These are phyloP conservation scores for Drosophila melanosoma DNA, from an alignment of 2,888 invertebrate species.

Conservation along the genomic window DNA sequence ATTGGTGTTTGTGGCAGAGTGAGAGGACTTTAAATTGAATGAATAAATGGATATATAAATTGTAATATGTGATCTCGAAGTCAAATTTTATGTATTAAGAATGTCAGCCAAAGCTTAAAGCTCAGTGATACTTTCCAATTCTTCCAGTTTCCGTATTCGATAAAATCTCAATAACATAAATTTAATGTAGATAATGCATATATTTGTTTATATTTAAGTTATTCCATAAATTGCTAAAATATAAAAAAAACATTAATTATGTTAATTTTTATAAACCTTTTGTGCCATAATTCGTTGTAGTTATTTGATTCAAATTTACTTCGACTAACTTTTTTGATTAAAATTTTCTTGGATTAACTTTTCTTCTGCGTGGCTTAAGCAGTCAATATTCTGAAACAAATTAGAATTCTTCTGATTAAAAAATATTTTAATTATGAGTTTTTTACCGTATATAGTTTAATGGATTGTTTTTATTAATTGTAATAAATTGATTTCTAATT, in stretches of 20 bases:
- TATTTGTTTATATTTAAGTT: neutral
- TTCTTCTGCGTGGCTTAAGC: fast-evolving
- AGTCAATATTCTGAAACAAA: neutral
- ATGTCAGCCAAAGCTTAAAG: slow-evolving; percentile 22
- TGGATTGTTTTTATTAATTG: neutral
- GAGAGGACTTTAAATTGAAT: slow-evolving; percentile 26
- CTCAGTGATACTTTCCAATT: neutral
- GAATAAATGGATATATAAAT: slow-evolving; percentile 1
- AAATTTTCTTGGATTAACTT: neutral
- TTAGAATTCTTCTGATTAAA: neutral
- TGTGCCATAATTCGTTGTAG: neutral
- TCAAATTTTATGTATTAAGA: slow-evolving; percentile 14
- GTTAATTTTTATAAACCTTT: neutral
- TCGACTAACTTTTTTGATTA: neutral
- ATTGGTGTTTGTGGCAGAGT: slow-evolving; percentile 23
- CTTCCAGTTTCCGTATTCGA: neutral
- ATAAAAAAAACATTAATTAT: neutral
- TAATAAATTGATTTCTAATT: neutral
- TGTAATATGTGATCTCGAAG: slow-evolving; percentile 25
- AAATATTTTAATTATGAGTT: neutral
- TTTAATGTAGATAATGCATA: neutral
- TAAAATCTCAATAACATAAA: neutral
- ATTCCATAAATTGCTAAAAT: neutral
- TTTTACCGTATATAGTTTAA: neutral
- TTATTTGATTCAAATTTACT: neutral